A percentile compares a stretch with the other conserved stretches of the same genome.
phyloP scores from a whole-genome alignment of 1,140 invertebrate species.

The Eriocheir sinensis region DNA sequence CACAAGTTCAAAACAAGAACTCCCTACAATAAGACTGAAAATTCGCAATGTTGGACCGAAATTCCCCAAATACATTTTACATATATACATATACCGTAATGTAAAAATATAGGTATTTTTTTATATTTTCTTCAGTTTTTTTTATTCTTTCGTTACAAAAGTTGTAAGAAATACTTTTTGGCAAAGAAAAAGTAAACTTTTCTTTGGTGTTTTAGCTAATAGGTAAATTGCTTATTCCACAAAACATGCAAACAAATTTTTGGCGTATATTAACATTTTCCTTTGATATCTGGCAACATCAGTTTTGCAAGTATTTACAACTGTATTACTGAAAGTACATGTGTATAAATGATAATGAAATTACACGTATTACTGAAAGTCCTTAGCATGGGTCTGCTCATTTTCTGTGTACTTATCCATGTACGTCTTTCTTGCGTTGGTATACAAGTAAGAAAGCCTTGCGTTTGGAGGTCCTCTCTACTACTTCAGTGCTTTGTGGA shows the following conservation, averaged over 20 bases:
- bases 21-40: conserved; percentile 36
- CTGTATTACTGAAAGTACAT: conserved; percentile 42
- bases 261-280: conserved; percentile 29
- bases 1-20: conserved; percentile 51
- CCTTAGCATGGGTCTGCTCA: conserved; percentile 29
- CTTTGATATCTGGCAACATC: conserved; percentile 33
- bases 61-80: conserved; percentile 49
- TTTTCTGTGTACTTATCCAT: conserved; percentile 47
- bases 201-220: conserved; percentile 39
- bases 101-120: conserved; percentile 23
- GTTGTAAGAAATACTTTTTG: conserved; percentile 30
- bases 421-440: conserved; percentile 38
- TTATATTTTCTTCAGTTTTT: conserved; percentile 14
- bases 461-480: conserved; percentile 46
- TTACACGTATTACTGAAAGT: conserved; percentile 27
- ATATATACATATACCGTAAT: conserved; percentile 38
- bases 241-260: conserved; percentile 43
- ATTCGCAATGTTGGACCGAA: conserved; percentile 48
- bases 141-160: conserved; percentile 29
- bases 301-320: conserved; percentile 47
- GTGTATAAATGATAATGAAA: conserved; percentile 24
- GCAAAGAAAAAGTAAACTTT: conserved; percentile 37
- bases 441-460: background rate
- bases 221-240: conserved; percentile 45
- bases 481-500: conserved; percentile 55